Evolutionary conservation across 2,888 invertebrate species (phyloP).

Genomic region (Lithophane semibrunnea): DNA sequence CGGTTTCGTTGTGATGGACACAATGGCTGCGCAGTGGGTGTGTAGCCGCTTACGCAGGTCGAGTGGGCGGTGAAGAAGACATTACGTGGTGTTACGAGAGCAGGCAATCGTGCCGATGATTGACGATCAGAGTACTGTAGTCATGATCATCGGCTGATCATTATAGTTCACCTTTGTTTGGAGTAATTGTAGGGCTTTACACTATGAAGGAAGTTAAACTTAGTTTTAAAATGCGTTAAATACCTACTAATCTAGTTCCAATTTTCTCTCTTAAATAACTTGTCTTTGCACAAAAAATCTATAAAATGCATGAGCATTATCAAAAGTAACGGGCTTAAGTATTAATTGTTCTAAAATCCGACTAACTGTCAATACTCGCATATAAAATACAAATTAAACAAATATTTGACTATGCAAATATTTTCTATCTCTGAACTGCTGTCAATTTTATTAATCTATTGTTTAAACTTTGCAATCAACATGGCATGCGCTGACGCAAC

Average conservation of each 20-base stretch:
- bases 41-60: constrained; percentile 19
- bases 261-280: not conserved
- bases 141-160: not conserved
- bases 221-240: not conserved
- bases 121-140: constrained; percentile 12
- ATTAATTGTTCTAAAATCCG: constrained; percentile 26
- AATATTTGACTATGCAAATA: constrained; percentile 39
- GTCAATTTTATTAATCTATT: constrained; percentile 46
- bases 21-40: constrained; percentile 41
- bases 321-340: not conserved
- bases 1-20: constrained; percentile 24
- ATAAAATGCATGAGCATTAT: not conserved
- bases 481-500: constrained; percentile 39
- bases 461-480: constrained; percentile 45
- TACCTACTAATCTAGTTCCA: not conserved
- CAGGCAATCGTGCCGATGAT: constrained; percentile 23
- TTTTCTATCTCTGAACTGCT: constrained; percentile 9
- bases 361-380: constrained; percentile 1
- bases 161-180: constrained; percentile 11
- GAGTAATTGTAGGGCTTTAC: not conserved
- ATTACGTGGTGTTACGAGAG: constrained; percentile 50
- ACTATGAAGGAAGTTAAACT: constrained; percentile 3
- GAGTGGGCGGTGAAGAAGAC: constrained; percentile 55
- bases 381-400: constrained; percentile 27
- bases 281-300: not conserved